Evolutionary conservation across 2,113 vertebrate genomes (phyloP).

Genomic region (Catharus fuscescens): DNA sequence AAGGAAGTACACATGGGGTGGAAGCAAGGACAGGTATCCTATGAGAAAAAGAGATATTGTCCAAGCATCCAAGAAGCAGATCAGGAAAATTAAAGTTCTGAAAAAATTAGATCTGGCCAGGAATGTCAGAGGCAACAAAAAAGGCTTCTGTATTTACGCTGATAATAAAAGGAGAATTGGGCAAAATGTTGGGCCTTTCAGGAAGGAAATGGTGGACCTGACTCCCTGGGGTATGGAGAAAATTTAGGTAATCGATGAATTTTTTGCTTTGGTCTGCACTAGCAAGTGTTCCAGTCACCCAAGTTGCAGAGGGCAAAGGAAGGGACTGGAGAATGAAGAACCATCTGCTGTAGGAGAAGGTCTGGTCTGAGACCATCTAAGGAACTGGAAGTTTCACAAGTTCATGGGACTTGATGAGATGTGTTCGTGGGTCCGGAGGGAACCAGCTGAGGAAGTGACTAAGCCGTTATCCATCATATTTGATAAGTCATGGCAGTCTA

Average conservation of each 20-base stretch:
- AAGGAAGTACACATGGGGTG: background rate
- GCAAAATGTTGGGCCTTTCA: background rate
- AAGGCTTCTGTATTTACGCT: background rate
- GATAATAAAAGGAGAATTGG: background rate
- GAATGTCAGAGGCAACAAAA: background rate
- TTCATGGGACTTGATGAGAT: background rate
- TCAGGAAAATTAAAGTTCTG: background rate
- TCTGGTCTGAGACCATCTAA: background rate
- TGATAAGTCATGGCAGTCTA: background rate
- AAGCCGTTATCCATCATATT: background rate
- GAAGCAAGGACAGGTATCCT: background rate
- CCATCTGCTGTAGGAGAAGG: background rate
- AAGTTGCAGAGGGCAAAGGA: background rate
- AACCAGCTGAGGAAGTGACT: background rate
- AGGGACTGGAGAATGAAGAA: background rate
- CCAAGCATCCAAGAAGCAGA: background rate
- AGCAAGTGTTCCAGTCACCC: background rate
- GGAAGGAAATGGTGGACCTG: background rate
- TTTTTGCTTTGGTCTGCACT: background rate
- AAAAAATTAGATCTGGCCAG: background rate
- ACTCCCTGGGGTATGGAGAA: background rate
- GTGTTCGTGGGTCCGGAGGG: background rate
- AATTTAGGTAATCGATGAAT: background rate
- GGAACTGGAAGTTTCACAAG: background rate
- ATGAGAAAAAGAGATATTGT: background rate